These are phyloP conservation scores for Vespertilio murinus DNA, from an alignment of 2,797 vertebrate species.

Conservation along the genomic window DNA sequence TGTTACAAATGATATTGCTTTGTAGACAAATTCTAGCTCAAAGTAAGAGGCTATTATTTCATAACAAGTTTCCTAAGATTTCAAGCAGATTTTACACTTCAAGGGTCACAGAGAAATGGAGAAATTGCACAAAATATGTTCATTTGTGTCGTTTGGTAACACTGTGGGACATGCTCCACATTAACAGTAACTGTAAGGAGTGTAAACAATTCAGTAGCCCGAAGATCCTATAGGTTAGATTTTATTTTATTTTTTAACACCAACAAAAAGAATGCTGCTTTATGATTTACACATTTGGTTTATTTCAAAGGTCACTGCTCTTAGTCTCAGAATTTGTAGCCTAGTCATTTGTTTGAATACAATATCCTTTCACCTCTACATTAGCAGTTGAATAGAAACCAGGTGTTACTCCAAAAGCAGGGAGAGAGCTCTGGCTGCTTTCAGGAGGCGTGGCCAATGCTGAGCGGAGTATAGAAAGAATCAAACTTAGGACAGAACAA, in stretches of 20 bases:
- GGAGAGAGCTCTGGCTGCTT: not conserved
- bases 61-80: not conserved
- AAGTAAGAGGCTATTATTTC: not conserved
- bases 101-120: not conserved
- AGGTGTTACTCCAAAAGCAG: not conserved
- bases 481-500: not conserved
- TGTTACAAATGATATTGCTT: not conserved
- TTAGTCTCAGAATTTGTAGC: not conserved
- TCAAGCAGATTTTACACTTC: not conserved
- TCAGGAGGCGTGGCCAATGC: not conserved
- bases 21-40: not conserved
- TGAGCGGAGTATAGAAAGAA: not conserved
- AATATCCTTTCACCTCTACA: not conserved
- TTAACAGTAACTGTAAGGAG: not conserved
- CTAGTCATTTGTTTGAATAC: not conserved
- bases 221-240: not conserved
- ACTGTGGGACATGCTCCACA: rapidly evolving
- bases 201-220: not conserved
- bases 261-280: not conserved
- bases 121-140: not conserved
- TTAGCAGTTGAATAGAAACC: not conserved
- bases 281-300: not conserved
- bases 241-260: not conserved
- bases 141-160: not conserved
- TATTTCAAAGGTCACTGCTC: not conserved